Evolutionary conservation across 2,113 vertebrate genomes (phyloP).

Genomic region (Podocnemis expansa): DNA sequence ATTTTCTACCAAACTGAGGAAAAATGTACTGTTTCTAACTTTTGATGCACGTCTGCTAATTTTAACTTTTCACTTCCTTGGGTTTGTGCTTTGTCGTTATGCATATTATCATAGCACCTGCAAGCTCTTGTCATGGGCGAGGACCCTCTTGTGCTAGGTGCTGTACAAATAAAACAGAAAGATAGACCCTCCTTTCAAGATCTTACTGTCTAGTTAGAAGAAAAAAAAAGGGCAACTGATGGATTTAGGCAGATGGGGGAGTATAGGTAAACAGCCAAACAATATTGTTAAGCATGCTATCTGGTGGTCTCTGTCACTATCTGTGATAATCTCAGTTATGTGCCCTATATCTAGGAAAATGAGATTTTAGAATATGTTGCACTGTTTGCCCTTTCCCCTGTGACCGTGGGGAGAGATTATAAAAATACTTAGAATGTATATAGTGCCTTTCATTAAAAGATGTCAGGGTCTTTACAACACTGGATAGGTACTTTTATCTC

Average conservation of each 20-base stretch:
- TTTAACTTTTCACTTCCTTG: too few species aligned
- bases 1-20: neutral
- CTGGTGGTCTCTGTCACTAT: neutral
- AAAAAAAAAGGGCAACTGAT: neutral
- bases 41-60: too few species aligned
- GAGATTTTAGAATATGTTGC: neutral
- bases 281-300: neutral
- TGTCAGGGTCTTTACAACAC: neutral
- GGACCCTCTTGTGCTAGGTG: too few species aligned
- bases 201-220: neutral
- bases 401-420: neutral
- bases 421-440: neutral
- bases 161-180: too few species aligned
- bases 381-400: neutral
- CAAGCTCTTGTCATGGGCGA: too few species aligned
- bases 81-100: too few species aligned
- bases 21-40: too few species aligned
- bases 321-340: neutral
- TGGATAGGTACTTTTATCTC: accelerated
- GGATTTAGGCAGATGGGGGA: neutral
- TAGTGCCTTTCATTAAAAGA: neutral
- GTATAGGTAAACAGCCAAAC: neutral
- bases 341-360: neutral
- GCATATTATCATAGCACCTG: too few species aligned
- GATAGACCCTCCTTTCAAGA: too few species aligned